Evolutionary conservation across 2,888 invertebrate species (phyloP), one percentile per base, ranked within the genome.

Genomic region (Polyommatus iphigenia): DNA sequence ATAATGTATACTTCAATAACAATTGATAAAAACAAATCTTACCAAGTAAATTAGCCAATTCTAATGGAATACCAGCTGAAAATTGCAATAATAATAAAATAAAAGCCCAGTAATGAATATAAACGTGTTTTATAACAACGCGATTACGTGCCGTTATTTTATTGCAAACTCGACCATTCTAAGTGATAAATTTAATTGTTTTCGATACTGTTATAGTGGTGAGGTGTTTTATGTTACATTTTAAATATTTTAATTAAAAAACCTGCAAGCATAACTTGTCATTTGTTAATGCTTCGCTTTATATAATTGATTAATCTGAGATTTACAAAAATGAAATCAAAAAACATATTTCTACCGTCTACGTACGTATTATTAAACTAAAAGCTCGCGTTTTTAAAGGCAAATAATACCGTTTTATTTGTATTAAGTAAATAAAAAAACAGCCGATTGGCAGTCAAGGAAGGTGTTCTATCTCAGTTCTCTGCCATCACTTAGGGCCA

Each of bases 121-220:
- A 75, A 75, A 75, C 29, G 75, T 24, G 75, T 24, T 75, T 75
- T 75, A 75, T 75, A 18, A 75, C 75, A 50, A 3, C 46, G 75
- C 50, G 29, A 54, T 54, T 75, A 75, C 54, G 75, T 75, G 75
- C 54, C 24, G 20, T 32, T 75, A 29, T 75, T 75, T 75, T 75
- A 75, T 50, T 54, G 18, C 75, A 50, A 73, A 50, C 29, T 20
- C 46, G 29, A n/a, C 72, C 75, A 50, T 54, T 75, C 54, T 15
- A 18, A 46, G 75, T 54, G 29, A 54, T 54, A 20, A 73, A 75
- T 75, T 75, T 54, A 75, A 54, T 50, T 75, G 75, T 75, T 75
- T 75, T 75, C 6, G 41, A 72, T 41, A 72, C 41, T 3, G 41
- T 72, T 41, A 41, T 15, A 67, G 67, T 15, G 0, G 67, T 6